Base-by-base conservation (phyloP, 2,888 invertebrate species). In the Eupithecia pulchellata region DNA sequence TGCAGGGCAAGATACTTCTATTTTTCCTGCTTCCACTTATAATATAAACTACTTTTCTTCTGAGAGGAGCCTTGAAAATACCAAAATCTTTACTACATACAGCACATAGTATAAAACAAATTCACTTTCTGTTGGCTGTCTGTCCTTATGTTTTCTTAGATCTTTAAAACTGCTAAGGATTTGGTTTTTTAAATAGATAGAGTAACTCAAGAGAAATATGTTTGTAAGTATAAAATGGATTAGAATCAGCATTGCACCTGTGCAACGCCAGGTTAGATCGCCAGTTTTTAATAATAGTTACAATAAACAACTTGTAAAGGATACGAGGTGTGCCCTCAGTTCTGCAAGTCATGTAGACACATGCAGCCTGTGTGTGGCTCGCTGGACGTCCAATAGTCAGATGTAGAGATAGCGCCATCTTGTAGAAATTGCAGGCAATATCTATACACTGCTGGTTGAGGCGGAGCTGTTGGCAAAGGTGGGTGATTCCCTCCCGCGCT, bases 271-370 rank as follows among this genome's bases (percentile, higher is more conserved):
- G n/a, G n/a, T n/a, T n/a, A n/a, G n/a, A n/a, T n/a, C n/a, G n/a
- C n/a, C n/a, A n/a, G n/a, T n/a, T n/a, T n/a, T 42, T 6, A 58
- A 58, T 57, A 14, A 29, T 13, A 27, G 17, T 57, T 29, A 6
- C 17, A 29, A 8, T 6, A 42, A 17, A 34, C 2, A 39, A 39
- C 17, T 65, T 63, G 17, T 78, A 95, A 95, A 97, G 95, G 96
- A 96, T 97, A 98, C 98, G 99, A 78, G 98, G 97, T 72, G 99
- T 99, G 80, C 97, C 98, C 91, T 99, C 99, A 1, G 98, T 97
- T 76, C 99, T 95, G 84, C 99, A 99, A 0, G 99, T 99, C 86
- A 99, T 97, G 86, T 99, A 99, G 3, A 99, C 97, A 89, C 99
- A 99, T 32, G 99, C 99, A 39, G 99, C 99, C 84, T 99, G 97